Conservation (phyloP, 2,888 invertebrate genomes). For the Dasysyrphus albostriatus region DNA sequence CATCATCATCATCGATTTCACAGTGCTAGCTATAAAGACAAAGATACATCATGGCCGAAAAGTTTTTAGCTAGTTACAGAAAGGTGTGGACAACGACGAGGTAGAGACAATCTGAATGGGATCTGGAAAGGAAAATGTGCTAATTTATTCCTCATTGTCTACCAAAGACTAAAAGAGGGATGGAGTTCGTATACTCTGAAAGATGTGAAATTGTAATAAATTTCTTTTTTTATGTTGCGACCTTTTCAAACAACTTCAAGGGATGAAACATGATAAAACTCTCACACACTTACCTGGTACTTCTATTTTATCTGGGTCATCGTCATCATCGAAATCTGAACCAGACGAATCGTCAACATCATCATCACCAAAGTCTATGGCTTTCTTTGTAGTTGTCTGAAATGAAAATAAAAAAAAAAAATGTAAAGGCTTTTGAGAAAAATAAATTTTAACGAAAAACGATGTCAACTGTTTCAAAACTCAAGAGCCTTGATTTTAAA, state of each 20-base stretch:
- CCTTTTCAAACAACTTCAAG: conserved; percentile 11
- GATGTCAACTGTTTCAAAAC: conserved; percentile 26
- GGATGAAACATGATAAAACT: conserved; percentile 16
- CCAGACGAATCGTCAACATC: conserved; percentile 86
- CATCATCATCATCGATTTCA: conserved; percentile 65
- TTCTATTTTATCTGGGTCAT: conserved; percentile 96
- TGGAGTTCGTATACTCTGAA: background rate
- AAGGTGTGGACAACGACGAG: conserved; percentile 33
- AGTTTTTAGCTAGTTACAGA: conserved; percentile 48
- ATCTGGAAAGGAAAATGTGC: conserved; percentile 36
- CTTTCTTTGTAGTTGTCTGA: conserved; percentile 79
- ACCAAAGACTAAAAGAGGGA: background rate
- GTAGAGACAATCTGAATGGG: conserved; percentile 15
- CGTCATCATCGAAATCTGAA: conserved; percentile 93
- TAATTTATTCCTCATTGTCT: conserved; percentile 47
- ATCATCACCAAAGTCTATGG: conserved; percentile 81
- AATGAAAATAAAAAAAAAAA: conserved; percentile 51
- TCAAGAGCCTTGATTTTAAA: background rate
- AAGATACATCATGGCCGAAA: conserved; percentile 22
- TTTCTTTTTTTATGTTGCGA: background rate
- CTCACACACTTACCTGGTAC: conserved; percentile 89
- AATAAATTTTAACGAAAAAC: conserved; percentile 1
- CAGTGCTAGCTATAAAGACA: conserved; percentile 18
- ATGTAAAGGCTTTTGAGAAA: background rate
- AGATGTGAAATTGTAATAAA: conserved; percentile 1